Evolutionary conservation across 2,797 vertebrate genomes (phyloP), one percentile per base, ranked within the genome.

Genomic region (Eptatretus atami): DNA sequence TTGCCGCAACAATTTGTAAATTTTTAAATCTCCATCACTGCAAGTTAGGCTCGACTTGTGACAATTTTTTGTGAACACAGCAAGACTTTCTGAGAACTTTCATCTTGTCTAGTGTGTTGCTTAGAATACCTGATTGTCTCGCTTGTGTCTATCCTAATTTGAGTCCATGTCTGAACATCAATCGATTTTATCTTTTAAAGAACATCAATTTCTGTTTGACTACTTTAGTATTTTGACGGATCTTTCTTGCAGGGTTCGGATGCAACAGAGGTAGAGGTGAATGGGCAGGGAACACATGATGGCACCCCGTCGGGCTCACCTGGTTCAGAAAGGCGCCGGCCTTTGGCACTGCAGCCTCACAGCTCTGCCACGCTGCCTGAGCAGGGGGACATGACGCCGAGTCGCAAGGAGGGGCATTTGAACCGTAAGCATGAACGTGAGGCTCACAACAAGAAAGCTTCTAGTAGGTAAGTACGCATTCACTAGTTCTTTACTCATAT

Each of bases 351-450:
- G 69, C 85, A 84, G 65, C 78, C 86, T 1, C 79, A 80, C 72
- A 77, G 78, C 64, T 78, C 78, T 1, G 81, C 90, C 57, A 93
- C 85, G 1, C 77, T 88, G 65, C 85, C 86, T 0, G 76, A 78
- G 72, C 84, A 84, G 70, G 78, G 78, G 8, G 83, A 81, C 70
- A 83, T 85, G 60, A 70, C 70, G 0, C 71, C 78, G 0, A 80
- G 82, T 65, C 86, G 81, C 73, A 76, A 84, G 74, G 86, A 93
- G 71, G 84, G 84, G 64, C 73, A 83, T 69, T 75, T 95, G 64
- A 80, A 93, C 69, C 84, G 88, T 72, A 95, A 95, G 66, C 88
- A 93, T 0, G 86, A 95, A 69, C 92, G 80, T 82, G 88, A 94
- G 73, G 81, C 80, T 6, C 86, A 82, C 72, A 94, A 80, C 73